These are phyloP conservation scores for Metalampra italica DNA, from an alignment of 2,888 invertebrate species.

Conservation along the genomic window DNA sequence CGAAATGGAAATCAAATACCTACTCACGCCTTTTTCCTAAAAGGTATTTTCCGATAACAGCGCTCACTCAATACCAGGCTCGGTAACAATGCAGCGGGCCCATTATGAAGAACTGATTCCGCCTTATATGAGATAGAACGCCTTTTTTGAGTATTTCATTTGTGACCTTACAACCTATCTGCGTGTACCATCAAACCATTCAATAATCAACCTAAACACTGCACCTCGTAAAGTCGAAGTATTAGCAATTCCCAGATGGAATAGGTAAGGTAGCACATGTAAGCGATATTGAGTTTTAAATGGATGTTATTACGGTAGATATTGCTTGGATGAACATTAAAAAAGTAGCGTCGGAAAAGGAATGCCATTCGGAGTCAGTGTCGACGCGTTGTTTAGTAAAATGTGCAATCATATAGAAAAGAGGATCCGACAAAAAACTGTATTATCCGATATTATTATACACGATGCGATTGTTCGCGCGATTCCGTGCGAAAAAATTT, in stretches of 20 bases:
- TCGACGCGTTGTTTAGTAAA: conserved; percentile 58
- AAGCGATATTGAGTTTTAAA: conserved; percentile 20
- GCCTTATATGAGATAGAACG: conserved; percentile 53
- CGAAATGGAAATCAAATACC: conserved; percentile 25
- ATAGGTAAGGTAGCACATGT: conserved; percentile 4
- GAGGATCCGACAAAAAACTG: conserved; percentile 48
- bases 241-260: conserved; percentile 11
- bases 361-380: conserved; percentile 42
- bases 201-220: conserved; percentile 30
- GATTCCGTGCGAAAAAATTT: conserved; percentile 50
- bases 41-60: conserved; percentile 58
- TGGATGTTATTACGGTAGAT: conserved; percentile 9
- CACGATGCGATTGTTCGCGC: conserved; percentile 49
- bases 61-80: conserved; percentile 32
- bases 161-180: conserved; percentile 34
- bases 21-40: conserved; percentile 40
- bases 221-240: conserved; percentile 16
- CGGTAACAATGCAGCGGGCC: conserved; percentile 52
- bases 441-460: conserved; percentile 56
- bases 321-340: conserved; percentile 22
- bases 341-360: conserved; percentile 24
- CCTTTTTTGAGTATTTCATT: conserved; percentile 39
- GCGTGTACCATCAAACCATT: conserved; percentile 15
- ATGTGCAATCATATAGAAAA: conserved; percentile 70
- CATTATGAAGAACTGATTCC: conserved; percentile 64